Base-by-base conservation (phyloP, 1,140 invertebrate genomes). In the Ylistrum balloti region DNA sequence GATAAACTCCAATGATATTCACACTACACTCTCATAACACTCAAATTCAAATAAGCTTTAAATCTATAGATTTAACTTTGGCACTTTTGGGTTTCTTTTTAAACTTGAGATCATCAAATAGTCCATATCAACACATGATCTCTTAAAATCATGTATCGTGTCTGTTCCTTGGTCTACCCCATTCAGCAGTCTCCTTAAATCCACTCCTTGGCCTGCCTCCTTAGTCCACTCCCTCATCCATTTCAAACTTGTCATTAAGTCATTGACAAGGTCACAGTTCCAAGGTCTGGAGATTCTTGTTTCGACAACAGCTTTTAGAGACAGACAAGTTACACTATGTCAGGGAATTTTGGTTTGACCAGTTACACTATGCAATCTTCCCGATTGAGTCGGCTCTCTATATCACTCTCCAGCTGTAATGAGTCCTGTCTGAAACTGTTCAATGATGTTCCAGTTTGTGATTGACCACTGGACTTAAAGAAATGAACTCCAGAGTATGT, bases 331-430 rank as follows among this genome's bases (percentile, higher is more conserved):
- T n/a, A n/a, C n/a, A n/a, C n/a, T n/a, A n/a, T n/a, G 45, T 20
- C 45, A 7, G 3, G 15, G 3, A 20, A 56, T 20, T 15, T 3
- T 56, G 15, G 22, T 56, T 74, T 17, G n/a, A 28, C 56, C 56
- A 74, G 17, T 74, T 74, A 74, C n/a, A 74, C 56, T 28, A 74
- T 74, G 28, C 56, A 74, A n/a, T 74, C 56, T n/a, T 74, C 56
- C 28, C 56, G n/a, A n/a, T 74, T 74, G 56, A 74, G 56, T 28
- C 56, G 56, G 28, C 17, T 74, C 56, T 74, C 56, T 74, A 74
- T 74, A 74, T 74, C 56, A 74, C 15, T 17, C n/a, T 74, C 56
- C 22, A 74, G 56, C 56, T 74, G 56, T 74, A 74, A 5, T 9
- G n/a, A 28, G 56, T 74, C 56, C n/a, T 74, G 56, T 28, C 56